A percentile compares a stretch with the other conserved stretches of the same genome.
Conservation (phyloP, 2,888 invertebrate species). For the Acheta domesticus region DNA sequence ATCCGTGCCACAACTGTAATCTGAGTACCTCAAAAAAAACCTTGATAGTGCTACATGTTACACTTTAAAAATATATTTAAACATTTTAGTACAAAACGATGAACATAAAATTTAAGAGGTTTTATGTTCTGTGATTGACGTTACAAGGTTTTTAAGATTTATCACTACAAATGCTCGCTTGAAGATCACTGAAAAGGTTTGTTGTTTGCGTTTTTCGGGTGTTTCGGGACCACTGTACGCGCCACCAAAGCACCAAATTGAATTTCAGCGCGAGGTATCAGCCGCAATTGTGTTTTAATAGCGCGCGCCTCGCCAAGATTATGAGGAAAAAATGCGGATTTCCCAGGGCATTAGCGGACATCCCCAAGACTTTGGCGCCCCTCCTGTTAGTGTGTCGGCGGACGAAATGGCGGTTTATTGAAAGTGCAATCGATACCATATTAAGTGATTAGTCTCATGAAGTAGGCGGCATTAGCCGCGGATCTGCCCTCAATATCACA, state of each 20-base stretch:
- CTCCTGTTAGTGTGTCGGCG: neutral
- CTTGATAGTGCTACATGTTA: too few species aligned
- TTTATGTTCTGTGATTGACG: too few species aligned
- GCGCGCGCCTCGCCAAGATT: neutral
- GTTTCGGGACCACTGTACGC: neutral
- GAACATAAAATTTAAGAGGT: too few species aligned
- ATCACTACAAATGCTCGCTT: too few species aligned
- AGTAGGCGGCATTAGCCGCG: neutral
- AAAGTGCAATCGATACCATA: conserved; percentile 18
- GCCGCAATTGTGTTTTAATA: conserved; percentile 18
- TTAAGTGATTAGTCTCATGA: conserved; percentile 2
- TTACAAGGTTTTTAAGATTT: too few species aligned
- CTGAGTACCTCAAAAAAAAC: too few species aligned
- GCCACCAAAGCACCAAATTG: neutral
- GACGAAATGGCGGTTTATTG: neutral
- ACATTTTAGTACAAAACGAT: too few species aligned
- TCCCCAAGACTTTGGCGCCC: neutral
- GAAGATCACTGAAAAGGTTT: too few species aligned
- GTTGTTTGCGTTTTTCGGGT: too few species aligned
- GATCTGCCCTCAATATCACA: neutral
- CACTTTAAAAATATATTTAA: too few species aligned
- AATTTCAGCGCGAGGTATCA: conserved; percentile 18
- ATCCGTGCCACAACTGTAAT: too few species aligned
- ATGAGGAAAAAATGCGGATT: neutral
- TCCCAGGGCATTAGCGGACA: neutral